Evolutionary conservation across 2,888 invertebrate genomes (phyloP), one percentile per base, ranked within the genome.

Genomic region (Crepidodera aurea): DNA sequence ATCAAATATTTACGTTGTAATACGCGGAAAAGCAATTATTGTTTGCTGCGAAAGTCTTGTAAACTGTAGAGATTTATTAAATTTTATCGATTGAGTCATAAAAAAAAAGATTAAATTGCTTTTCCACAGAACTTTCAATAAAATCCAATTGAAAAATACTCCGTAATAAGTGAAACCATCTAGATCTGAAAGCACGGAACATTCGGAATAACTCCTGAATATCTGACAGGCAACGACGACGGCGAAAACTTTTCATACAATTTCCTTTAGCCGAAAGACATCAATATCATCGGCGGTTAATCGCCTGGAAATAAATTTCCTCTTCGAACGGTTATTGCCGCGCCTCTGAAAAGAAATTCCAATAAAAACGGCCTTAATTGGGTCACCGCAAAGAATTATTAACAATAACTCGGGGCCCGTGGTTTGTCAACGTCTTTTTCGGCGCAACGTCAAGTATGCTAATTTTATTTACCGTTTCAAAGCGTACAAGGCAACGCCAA

Each of bases 241-340:
- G 42, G 44, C 55, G 19, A 19, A 16, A 56, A 56, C 44, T 44
- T 58, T 60, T 63, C 51, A 55, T 59, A 44, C 55, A 55, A 60
- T 63, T 55, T 56, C 55, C 56, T 59, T 51, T 46, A 44, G 37
- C 59, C 46, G 34, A 22, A 46, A 56, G 64, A 55, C 60, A 57
- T 64, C 60, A 61, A 64, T 60, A 54, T 61, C 60, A 61, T 58
- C 42, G 48, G 60, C 60, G 59, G 54, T 60, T 64, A 64, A 64
- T 60, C 60, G 60, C 27, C 51, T 53, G 64, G 60, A 64, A 64
- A 61, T 54, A 64, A 61, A 60, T 64, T 64, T 61, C 60, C 56
- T 51, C 27, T 58, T 53, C 29, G 59, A 58, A 19, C 40, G 51
- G 55, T 60, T 62, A 58, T 55, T 57, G 55, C 51, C 29, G 46